These are phyloP conservation scores for Chrysolina haemoptera DNA, from an alignment of 2,888 invertebrate species.

Conservation along the genomic window DNA sequence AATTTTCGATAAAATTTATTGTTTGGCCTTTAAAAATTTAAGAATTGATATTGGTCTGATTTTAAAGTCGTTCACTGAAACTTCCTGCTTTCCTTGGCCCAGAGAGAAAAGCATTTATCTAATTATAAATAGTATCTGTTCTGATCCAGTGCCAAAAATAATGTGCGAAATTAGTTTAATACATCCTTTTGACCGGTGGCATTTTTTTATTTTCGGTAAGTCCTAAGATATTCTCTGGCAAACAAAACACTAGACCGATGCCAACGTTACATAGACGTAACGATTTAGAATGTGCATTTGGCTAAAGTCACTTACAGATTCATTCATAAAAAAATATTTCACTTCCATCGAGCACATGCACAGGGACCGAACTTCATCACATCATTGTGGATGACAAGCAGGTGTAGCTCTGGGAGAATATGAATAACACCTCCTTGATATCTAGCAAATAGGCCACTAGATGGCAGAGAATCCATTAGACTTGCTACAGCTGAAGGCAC, in stretches of 20 bases:
- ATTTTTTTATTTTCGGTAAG: constrained; percentile 15
- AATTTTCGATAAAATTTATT: too few relatives aligned
- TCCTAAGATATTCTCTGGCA: background rate
- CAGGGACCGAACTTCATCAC: too few relatives aligned
- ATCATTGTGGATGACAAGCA: too few relatives aligned
- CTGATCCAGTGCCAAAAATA: constrained; percentile 14
- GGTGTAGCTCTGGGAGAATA: too few relatives aligned
- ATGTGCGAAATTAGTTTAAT: background rate
- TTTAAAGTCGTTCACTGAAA: background rate
- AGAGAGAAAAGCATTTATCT: constrained; percentile 1
- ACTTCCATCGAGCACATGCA: background rate
- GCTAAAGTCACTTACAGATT: background rate
- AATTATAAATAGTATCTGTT: constrained; percentile 1
- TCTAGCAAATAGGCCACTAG: too few relatives aligned
- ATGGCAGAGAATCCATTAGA: too few relatives aligned
- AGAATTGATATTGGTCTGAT: background rate
- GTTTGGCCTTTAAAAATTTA: background rate
- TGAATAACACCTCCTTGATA: too few relatives aligned
- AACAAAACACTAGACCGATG: background rate
- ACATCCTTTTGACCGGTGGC: background rate
- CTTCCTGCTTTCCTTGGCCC: constrained; percentile 28
- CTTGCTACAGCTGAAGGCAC: too few relatives aligned
- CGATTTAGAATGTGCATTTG: background rate
- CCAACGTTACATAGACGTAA: background rate
- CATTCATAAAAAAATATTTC: background rate